Evolutionary conservation across 2,888 invertebrate genomes (phyloP).

Genomic region (Oligia latruncula): DNA sequence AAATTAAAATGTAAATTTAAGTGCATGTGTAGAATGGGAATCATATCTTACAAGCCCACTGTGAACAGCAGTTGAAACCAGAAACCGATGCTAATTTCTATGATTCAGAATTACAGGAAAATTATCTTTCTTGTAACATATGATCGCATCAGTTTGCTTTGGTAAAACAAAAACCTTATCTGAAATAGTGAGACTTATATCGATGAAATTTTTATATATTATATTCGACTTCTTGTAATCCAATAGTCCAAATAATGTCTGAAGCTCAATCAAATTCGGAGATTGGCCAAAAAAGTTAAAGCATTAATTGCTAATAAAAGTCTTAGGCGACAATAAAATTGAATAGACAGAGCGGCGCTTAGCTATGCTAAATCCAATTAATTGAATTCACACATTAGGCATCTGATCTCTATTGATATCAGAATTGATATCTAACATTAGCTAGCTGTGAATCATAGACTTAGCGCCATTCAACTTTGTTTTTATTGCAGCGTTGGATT

Average conservation of each 20-base stretch:
- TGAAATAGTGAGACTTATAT: background rate
- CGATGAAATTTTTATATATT: background rate
- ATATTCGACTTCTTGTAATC: background rate
- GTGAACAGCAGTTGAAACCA: background rate
- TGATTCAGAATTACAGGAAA: background rate
- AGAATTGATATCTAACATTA: constrained; percentile 20
- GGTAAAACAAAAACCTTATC: background rate
- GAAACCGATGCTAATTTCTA: background rate
- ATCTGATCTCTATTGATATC: constrained; percentile 12
- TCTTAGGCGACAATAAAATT: background rate
- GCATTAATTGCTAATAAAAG: background rate
- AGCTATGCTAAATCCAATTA: constrained; percentile 8
- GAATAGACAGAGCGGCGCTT: constrained; percentile 17
- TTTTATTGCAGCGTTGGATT: constrained; percentile 23
- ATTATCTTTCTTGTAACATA: background rate
- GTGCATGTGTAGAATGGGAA: constrained; percentile 14
- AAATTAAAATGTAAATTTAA: constrained; percentile 35
- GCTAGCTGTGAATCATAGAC: constrained; percentile 5
- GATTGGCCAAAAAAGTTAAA: background rate
- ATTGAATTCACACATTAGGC: constrained; percentile 14
- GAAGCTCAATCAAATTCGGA: constrained; percentile 22
- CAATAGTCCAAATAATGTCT: background rate
- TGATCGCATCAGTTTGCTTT: background rate
- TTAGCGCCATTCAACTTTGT: constrained; percentile 8
- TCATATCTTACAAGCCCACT: background rate